Base-by-base conservation (phyloP, 2,113 vertebrate genomes). In the Neotoma lepida region DNA sequence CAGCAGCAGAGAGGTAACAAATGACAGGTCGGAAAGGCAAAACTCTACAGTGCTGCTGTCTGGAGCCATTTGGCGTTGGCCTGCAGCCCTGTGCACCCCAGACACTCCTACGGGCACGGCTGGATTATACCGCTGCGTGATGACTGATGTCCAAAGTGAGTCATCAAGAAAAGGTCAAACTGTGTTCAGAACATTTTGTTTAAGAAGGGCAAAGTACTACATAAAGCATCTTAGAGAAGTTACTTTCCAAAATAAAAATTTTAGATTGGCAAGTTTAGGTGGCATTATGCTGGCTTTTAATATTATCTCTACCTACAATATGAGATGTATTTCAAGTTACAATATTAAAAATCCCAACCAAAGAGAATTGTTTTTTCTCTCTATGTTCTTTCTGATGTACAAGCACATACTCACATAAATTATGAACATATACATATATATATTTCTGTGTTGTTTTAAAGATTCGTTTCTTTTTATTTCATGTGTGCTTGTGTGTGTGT, bases 141-240 rank as follows among this genome's bases (percentile, higher is more conserved):
- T 93, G 93, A 97, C 33, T 90, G 91, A 95, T 95, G 93, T 18
- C 89, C 85, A 91, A 71, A 86, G 66, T 77, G 93, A 97, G 22
- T 92, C 93, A 95, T 92, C 70, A 46, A 41, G 96, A 64, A 96
- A 96, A 95, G 91, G 94, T 91, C 93, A 96, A 86, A 54, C 49
- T 88, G 77, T 95, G 89, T 61, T 93, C 93, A 58, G 90, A 97
- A 96, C 90, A 96, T 88, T 96, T 96, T 95, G 85, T 86, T 97
- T 94, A 93, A 94, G 76, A 90, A 94, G 54, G 82, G 70, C 76
- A 91, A 91, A 96, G 88, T 85, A 70, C 90, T 88, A 56, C 18
- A 61, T 56, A 95, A 95, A 94, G 82, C 80, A 94, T 94, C 91
- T 94, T 76, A 71, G 64, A 93, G 95, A 96, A 94, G 95, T 88